Base-by-base conservation (phyloP, 53 echinoderm and acorn worm genomes). In the Arbacia lixula region DNA sequence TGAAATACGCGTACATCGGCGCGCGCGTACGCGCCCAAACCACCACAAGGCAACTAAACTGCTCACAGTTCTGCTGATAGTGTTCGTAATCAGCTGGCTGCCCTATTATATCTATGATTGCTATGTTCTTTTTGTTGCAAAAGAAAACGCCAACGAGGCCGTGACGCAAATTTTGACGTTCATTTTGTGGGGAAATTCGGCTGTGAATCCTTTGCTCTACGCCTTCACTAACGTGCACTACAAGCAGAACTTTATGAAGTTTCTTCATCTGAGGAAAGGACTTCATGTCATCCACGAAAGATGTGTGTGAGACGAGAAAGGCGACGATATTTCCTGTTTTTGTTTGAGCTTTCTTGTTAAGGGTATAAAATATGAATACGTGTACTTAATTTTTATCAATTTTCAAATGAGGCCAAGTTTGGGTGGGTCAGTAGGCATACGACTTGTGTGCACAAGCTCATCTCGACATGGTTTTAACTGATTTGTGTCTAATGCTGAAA, bases 171-270 rank as follows among this genome's bases (percentile, higher is more conserved):
- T 27, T 26, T 14, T 71, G 49, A 71, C 71, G 6, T 49, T 49
- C 30, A 71, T 71, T 4, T 43, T 71, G 10, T 71, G 71, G 71
- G 71, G 28, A 27, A 40, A 71, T 27, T 71, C 71, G 6, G 46
- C 49, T 14, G 46, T 71, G 41, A 71, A 71, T 46, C 71, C 71
- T 12, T 40, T 71, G 6, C 16, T 71, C 26, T 71, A 71, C 42
- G 71, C 71, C 12, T 71, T 19, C 71, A 27, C 49, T 12, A 71
- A 71, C 28, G 28, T 46, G 11, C 46, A 71, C 27, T 71, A 42
- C 28, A 71, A 14, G 30, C 3, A 71, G 0, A 71, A 71, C 42
- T 71, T 71, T 28, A 36, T 38, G 36, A 5, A 66, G 36, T 66
- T 66, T 66, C 38, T 66, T 3, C 66, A 37, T 8, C 36, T 66